phyloP scores from a whole-genome alignment of 1,140 invertebrate species.

The Trachymyrmex septentrionalis region DNA sequence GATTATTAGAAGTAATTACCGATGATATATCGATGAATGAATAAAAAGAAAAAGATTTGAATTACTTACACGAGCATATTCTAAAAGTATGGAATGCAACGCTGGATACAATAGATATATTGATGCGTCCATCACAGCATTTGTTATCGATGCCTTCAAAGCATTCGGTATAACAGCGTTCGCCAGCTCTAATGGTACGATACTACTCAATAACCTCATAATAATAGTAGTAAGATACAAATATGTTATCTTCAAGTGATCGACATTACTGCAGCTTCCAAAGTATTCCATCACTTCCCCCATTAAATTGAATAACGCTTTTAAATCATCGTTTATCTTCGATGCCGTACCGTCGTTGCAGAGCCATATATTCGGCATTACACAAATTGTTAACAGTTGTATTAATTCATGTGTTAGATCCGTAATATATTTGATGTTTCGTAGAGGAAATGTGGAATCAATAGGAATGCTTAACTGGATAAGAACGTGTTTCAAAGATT shows the following conservation, averaged over 20 bases:
- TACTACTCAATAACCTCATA: constrained; percentile 78
- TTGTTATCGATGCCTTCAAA: constrained; percentile 77
- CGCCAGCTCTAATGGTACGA: constrained; percentile 81
- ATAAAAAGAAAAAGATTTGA: neutral
- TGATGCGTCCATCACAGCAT: constrained; percentile 80
- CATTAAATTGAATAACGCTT: constrained; percentile 75
- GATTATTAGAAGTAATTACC: neutral
- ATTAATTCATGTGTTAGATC: constrained; percentile 80
- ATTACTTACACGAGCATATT: constrained; percentile 80
- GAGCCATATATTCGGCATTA: constrained; percentile 82
- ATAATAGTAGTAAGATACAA: constrained; percentile 78
- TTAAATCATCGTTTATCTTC: constrained; percentile 80
- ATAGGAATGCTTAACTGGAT: constrained; percentile 75
- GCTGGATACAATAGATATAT: constrained; percentile 80
- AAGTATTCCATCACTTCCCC: constrained; percentile 81
- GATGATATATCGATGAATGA: neutral
- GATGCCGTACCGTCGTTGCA: constrained; percentile 76
- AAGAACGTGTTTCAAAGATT: constrained; percentile 83
- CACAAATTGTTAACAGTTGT: constrained; percentile 77
- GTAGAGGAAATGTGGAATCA: constrained; percentile 73
- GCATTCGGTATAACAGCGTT: constrained; percentile 78
- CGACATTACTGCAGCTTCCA: constrained; percentile 71
- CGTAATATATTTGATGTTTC: constrained; percentile 75
- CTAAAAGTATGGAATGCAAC: constrained; percentile 77
- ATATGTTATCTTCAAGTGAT: constrained; percentile 80